These are phyloP conservation scores for Spongilla lacustris DNA, from an alignment of 37 sponge, comb jelly and placozoan species.

Conservation along the genomic window DNA sequence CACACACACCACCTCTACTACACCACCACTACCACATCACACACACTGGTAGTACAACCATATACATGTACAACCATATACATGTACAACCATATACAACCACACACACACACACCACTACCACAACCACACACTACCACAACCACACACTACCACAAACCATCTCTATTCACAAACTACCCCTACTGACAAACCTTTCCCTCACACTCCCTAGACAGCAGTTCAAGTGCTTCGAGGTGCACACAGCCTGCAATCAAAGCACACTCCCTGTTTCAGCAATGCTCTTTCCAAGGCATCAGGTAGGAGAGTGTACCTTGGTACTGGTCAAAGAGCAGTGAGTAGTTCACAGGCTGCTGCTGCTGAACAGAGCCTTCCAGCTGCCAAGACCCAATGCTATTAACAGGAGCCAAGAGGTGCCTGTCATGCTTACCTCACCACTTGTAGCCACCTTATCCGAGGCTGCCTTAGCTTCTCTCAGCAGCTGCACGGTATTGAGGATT, in stretches of 20 bases:
- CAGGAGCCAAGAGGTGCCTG: neutral
- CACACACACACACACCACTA: too few species aligned
- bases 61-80: too few species aligned
- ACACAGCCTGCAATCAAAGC: conserved; percentile 53
- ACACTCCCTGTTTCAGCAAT: neutral
- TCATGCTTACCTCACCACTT: conserved; percentile 9
- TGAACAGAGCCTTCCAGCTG: neutral
- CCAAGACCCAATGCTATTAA: neutral
- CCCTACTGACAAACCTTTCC: conserved; percentile 48
- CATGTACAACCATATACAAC: too few species aligned
- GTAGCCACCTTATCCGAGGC: conserved; percentile 43
- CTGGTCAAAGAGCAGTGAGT: conserved; percentile 81
- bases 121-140: too few species aligned
- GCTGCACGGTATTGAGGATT: conserved; percentile 9
- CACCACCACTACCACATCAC: too few species aligned
- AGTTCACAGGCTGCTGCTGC: conserved; percentile 24
- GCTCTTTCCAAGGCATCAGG: neutral
- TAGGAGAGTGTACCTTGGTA: conserved; percentile 58
- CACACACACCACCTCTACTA: too few species aligned
- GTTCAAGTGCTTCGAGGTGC: conserved; percentile 89
- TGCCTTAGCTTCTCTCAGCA: conserved; percentile 79
- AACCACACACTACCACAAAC: too few species aligned
- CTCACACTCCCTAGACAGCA: conserved; percentile 82
- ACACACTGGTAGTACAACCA: too few species aligned
- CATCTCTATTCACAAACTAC: too few species aligned